Percentiles rank a stretch among this genome's conserved stretches.
These are phyloP conservation scores for Gobiocypris rarus DNA, from an alignment of 2,113 vertebrate species.

Conservation along the genomic window DNA sequence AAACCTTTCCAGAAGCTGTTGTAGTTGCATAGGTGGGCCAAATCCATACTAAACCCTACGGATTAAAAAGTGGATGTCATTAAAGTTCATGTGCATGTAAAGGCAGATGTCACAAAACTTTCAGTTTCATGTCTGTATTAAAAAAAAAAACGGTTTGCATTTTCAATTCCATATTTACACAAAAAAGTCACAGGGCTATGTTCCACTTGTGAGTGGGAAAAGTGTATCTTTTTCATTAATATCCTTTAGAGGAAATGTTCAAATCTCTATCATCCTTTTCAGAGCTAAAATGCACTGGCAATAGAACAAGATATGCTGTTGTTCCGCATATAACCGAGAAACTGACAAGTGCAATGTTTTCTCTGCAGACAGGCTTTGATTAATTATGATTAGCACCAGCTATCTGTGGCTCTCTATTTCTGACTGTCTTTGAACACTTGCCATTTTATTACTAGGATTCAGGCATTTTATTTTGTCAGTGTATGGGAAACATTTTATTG, in stretches of 20 bases:
- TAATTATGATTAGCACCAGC: constrained; percentile 73
- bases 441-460: neutral
- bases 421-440: neutral
- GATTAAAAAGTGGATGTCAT: too few species aligned
- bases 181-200: neutral
- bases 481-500: neutral
- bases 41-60: too few species aligned
- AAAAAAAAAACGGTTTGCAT: too few species aligned
- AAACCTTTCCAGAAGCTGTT: too few species aligned
- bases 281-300: constrained; percentile 60
- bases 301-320: constrained; percentile 65
- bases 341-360: neutral
- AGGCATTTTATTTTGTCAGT: constrained; percentile 1
- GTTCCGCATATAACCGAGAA: constrained; percentile 69
- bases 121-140: too few species aligned
- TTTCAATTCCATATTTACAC: too few species aligned
- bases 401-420: constrained; percentile 53
- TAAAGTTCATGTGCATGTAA: too few species aligned
- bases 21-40: too few species aligned
- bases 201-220: neutral
- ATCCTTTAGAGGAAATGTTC: neutral
- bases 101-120: too few species aligned
- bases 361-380: constrained; percentile 48
- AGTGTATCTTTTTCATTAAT: neutral
- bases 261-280: constrained; percentile 59